phyloP scores from a whole-genome alignment of 2,113 vertebrate species.

The Pontoporia blainvillei region DNA sequence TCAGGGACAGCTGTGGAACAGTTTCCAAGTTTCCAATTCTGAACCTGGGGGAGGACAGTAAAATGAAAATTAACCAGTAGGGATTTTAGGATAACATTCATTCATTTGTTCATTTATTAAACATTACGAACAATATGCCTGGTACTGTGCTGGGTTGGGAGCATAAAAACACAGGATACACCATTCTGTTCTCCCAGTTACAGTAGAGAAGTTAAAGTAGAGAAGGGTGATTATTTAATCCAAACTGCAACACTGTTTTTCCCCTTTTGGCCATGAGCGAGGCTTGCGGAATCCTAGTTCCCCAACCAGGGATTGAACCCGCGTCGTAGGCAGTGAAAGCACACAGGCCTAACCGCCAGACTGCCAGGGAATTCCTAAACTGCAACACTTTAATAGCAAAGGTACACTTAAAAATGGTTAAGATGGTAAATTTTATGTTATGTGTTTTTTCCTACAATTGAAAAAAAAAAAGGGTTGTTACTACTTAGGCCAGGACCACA shows the following conservation, averaged over 20 bases:
- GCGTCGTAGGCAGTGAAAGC: neutral
- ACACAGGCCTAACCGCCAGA: neutral
- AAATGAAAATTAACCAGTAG: neutral
- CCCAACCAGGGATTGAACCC: neutral
- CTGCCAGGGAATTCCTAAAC: neutral
- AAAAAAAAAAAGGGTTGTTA: neutral
- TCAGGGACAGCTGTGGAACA: neutral
- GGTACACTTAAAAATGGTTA: neutral
- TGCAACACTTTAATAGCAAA: neutral
- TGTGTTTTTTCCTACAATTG: neutral
- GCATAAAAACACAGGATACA: neutral
- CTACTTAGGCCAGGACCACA: neutral
- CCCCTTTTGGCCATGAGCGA: neutral
- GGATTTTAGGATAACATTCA: neutral
- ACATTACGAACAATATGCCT: neutral
- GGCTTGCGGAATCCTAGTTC: neutral
- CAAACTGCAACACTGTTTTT: neutral
- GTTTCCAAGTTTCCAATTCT: neutral
- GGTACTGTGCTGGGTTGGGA: neutral
- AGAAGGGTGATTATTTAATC: neutral
- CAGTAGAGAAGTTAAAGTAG: neutral
- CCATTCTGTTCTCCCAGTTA: neutral
- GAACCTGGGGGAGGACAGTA: neutral
- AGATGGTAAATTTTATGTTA: neutral
- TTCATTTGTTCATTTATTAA: neutral